These are phyloP conservation scores for Falco berigora DNA, from an alignment of 2,797 vertebrate species.

Conservation along the genomic window DNA sequence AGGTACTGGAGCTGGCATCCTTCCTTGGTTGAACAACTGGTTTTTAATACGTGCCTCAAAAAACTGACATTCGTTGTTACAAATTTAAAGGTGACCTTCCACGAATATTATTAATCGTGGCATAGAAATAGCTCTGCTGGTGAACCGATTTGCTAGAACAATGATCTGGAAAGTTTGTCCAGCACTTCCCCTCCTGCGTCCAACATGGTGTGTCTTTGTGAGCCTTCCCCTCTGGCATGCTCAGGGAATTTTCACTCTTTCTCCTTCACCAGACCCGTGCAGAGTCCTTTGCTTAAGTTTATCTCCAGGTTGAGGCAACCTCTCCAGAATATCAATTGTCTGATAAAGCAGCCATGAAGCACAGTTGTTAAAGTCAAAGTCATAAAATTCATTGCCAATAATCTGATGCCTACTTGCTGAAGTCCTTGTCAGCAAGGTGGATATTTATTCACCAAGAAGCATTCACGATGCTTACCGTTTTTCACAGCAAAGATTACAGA, in stretches of 20 bases:
- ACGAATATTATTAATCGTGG: background rate
- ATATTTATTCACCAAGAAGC: background rate
- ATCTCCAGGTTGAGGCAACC: background rate
- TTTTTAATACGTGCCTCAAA: background rate
- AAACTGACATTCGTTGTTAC: background rate
- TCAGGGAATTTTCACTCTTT: background rate
- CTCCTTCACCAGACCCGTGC: background rate
- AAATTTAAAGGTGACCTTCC: conserved; percentile 16
- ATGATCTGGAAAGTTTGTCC: conserved; percentile 11
- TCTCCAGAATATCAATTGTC: conserved; percentile 51
- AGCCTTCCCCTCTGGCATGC: background rate
- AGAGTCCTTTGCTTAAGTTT: conserved; percentile 3
- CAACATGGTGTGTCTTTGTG: background rate
- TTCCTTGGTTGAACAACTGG: background rate
- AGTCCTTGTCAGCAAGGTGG: conserved; percentile 9
- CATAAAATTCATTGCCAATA: conserved; percentile 30
- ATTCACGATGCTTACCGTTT: background rate
- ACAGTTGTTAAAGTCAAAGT: conserved; percentile 35
- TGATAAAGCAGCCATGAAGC: conserved; percentile 47
- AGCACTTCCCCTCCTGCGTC: background rate
- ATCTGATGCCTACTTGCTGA: background rate
- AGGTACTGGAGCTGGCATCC: background rate
- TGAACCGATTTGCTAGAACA: conserved; percentile 22
- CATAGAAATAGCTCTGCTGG: background rate
- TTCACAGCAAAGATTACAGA: background rate